These are phyloP conservation scores for Cichladusa arquata DNA, from an alignment of 2,113 vertebrate genomes.

Conservation along the genomic window DNA sequence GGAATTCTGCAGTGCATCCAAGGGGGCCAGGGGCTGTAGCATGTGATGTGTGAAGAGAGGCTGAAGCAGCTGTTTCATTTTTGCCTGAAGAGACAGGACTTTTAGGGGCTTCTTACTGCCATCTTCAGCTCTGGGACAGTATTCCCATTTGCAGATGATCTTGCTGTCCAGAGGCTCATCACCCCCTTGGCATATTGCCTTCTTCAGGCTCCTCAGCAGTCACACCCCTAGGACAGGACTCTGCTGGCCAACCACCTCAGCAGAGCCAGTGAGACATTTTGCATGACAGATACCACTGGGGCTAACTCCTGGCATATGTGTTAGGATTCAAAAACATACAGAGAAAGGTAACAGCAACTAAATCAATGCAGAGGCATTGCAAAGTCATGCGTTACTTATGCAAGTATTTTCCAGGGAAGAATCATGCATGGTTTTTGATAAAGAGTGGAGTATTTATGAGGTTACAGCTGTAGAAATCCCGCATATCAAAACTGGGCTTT, in stretches of 20 bases:
- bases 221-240: neutral
- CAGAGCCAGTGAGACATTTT: neutral
- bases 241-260: neutral
- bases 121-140: neutral
- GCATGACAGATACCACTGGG: accelerated
- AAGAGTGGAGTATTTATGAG: neutral
- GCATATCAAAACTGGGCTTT: neutral
- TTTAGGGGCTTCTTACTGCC: neutral
- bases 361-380: neutral
- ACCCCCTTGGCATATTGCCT: neutral
- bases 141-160: neutral
- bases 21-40: neutral
- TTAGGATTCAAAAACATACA: neutral
- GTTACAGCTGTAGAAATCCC: neutral
- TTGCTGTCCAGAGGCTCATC: accelerated
- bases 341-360: neutral
- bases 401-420: neutral
- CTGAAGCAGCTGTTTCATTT: neutral
- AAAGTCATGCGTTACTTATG: neutral
- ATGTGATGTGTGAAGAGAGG: neutral
- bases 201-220: neutral
- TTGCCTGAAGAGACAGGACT: neutral
- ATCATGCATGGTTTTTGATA: neutral
- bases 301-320: neutral
- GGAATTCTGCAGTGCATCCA: neutral